Conservation (phyloP, 2,888 invertebrate species). For the Diplolepis rosae region DNA sequence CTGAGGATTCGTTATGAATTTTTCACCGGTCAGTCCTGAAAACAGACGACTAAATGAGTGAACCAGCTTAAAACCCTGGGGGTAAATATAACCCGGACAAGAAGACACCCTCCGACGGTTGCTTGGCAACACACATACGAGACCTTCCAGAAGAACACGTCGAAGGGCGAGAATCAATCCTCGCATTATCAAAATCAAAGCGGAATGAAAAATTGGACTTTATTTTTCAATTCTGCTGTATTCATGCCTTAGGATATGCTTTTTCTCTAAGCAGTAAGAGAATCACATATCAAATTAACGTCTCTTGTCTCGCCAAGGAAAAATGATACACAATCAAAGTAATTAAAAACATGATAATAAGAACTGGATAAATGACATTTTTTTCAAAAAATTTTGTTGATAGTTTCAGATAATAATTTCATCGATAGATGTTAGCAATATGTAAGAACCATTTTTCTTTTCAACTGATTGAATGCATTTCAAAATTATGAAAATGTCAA, state of each 20-base stretch:
- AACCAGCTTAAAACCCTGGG: constrained; percentile 66
- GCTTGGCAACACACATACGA: constrained; percentile 67
- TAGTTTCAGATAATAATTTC: no score
- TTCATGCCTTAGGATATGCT: background rate
- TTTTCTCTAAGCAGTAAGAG: background rate
- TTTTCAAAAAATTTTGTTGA: no score
- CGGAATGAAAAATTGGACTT: background rate
- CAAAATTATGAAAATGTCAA: no score
- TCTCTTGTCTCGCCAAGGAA: no score
- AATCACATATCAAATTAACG: background rate
- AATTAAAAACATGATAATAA: no score
- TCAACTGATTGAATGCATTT: no score
- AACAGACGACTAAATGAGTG: constrained; percentile 64
- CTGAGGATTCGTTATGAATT: constrained; percentile 50
- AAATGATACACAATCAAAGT: no score
- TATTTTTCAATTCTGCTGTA: background rate
- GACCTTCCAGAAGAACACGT: constrained; percentile 63
- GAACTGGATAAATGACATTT: no score
- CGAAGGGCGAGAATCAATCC: constrained; percentile 67
- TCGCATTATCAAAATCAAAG: constrained; percentile 63
- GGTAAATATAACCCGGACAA: constrained; percentile 61
- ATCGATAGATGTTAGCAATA: no score
- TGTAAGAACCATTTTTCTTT: no score
- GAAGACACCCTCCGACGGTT: constrained; percentile 66
- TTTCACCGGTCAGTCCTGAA: constrained; percentile 52